Conservation (phyloP, 2,113 vertebrate genomes). For the Lampris megalopsis region DNA sequence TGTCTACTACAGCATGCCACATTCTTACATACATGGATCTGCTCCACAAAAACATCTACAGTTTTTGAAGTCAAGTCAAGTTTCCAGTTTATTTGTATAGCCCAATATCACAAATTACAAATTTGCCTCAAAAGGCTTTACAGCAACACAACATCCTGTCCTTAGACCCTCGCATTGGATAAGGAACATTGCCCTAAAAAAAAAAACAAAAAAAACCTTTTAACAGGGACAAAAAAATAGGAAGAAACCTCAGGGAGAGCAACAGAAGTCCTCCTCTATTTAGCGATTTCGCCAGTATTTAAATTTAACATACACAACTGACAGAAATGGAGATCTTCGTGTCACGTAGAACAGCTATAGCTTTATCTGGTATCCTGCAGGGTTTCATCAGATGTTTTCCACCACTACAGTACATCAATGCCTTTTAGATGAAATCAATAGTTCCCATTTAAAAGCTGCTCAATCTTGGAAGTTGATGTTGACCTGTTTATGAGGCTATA, state of each 20-base stretch:
- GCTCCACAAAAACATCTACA: background rate
- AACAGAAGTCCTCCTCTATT: background rate
- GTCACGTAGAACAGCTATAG: background rate
- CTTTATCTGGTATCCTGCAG: background rate
- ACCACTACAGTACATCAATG: background rate
- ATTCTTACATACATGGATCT: background rate
- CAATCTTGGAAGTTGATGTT: constrained; percentile 11
- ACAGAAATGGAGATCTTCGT: background rate
- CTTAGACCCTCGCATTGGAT: too few relatives aligned
- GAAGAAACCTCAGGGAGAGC: too few relatives aligned
- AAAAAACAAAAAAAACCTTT: too few relatives aligned
- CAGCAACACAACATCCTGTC: too few relatives aligned
- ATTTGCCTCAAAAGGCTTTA: too few relatives aligned
- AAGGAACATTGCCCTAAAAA: too few relatives aligned
- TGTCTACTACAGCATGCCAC: background rate
- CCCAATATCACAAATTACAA: too few relatives aligned
- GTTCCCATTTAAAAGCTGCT: constrained; percentile 5
- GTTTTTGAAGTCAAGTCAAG: background rate
- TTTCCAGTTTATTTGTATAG: too few relatives aligned
- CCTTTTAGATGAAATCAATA: constrained; percentile 2
- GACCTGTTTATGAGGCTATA: background rate
- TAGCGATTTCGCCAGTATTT: background rate
- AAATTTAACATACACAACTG: background rate
- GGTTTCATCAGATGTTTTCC: background rate
- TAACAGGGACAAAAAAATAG: too few relatives aligned